phyloP scores from a whole-genome alignment of 1,140 invertebrate species.

The Trypoxylus dichotomus region DNA sequence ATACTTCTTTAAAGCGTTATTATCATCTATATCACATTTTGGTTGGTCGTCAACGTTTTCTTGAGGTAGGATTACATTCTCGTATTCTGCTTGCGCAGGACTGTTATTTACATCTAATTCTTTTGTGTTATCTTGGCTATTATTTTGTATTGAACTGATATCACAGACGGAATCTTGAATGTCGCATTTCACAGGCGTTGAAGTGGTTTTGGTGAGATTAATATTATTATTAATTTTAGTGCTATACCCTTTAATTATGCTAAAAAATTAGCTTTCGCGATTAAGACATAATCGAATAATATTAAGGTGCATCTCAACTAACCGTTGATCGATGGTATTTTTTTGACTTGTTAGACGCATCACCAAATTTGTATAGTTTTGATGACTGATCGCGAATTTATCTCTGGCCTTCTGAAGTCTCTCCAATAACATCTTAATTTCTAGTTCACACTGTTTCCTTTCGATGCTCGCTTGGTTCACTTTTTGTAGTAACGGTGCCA shows the following conservation, averaged over 20 bases:
- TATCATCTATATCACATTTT: neutral
- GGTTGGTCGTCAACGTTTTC: neutral
- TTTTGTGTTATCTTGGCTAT: neutral
- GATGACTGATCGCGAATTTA: conserved; percentile 39
- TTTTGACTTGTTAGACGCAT: conserved; percentile 42
- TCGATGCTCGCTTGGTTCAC: conserved; percentile 44
- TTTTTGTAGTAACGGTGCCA: conserved; percentile 49
- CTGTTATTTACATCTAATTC: neutral
- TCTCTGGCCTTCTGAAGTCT: conserved; percentile 41
- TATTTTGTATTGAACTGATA: conserved; percentile 25
- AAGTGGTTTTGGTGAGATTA: neutral
- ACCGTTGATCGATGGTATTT: conserved; percentile 46
- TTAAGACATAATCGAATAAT: neutral
- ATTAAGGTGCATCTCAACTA: conserved; percentile 33
- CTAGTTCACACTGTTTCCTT: conserved; percentile 44
- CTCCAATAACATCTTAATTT: conserved; percentile 42
- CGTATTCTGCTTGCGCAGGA: neutral
- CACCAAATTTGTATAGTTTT: conserved; percentile 41
- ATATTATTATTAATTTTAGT: neutral
- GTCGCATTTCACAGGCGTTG: neutral
- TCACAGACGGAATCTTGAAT: conserved; percentile 15
- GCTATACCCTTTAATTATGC: neutral
- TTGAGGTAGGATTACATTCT: neutral
- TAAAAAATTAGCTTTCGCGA: neutral
- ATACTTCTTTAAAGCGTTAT: conserved; percentile 18